phyloP scores from a whole-genome alignment of 1,140 invertebrate genomes.

The Dinoponera quadriceps region DNA sequence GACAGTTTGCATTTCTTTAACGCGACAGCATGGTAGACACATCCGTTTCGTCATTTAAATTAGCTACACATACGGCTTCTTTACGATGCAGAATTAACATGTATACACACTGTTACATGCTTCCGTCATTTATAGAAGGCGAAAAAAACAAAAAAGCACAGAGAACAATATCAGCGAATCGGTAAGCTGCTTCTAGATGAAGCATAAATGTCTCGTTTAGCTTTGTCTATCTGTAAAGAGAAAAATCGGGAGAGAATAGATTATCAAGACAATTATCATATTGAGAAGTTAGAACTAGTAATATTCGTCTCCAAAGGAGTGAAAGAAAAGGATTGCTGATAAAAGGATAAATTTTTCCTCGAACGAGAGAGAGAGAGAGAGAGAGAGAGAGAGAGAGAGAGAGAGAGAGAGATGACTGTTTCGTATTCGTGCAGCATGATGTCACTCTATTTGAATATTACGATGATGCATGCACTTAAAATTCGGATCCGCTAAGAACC shows the following conservation, averaged over 20 bases:
- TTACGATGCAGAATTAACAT: constrained; percentile 79
- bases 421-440: constrained; percentile 21
- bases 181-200: constrained; percentile 89
- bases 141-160: constrained; percentile 90
- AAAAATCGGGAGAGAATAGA: constrained; percentile 13
- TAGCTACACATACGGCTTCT: constrained; percentile 71
- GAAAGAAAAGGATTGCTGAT: not conserved
- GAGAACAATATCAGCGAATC: constrained; percentile 93
- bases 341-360: constrained; percentile 1
- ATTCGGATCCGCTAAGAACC: not conserved
- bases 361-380: not conserved
- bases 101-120: constrained; percentile 84
- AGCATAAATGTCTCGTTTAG: constrained; percentile 29
- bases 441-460: constrained; percentile 23
- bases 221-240: constrained; percentile 31
- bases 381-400: too few relatives aligned
- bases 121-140: constrained; percentile 86
- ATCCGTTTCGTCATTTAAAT: constrained; percentile 13
- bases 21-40: not conserved
- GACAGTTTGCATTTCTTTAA: constrained; percentile 3
- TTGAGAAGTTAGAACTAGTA: constrained; percentile 11
- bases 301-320: not conserved
- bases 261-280: constrained; percentile 6
- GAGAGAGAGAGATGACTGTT: not conserved
- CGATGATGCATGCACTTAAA: constrained; percentile 42